Evolutionary conservation across 1,140 invertebrate species (phyloP).

Genomic region (Bombyx mandarina): DNA sequence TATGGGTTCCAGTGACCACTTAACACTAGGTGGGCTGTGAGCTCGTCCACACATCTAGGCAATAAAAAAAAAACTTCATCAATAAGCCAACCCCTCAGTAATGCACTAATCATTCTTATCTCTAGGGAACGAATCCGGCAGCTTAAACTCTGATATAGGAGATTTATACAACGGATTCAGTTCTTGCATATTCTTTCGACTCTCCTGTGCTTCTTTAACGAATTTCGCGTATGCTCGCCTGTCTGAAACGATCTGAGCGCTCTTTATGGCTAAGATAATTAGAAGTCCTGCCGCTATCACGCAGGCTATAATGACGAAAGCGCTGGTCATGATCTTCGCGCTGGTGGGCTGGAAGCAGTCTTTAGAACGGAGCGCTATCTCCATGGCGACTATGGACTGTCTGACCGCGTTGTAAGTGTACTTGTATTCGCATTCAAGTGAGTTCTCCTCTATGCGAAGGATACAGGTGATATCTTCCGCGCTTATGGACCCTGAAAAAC

Average conservation of each 20-base stretch:
- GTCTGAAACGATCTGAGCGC: slow-evolving; percentile 60
- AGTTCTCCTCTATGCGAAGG: slow-evolving; percentile 50
- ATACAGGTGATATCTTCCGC: slow-evolving; percentile 44
- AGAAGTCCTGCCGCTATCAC: slow-evolving; percentile 62
- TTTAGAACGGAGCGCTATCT: slow-evolving; percentile 50
- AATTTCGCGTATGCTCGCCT: slow-evolving; percentile 68
- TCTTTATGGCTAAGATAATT: slow-evolving; percentile 50
- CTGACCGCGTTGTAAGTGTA: slow-evolving; percentile 56
- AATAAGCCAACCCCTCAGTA: too few species aligned
- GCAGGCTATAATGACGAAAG: slow-evolving; percentile 49
- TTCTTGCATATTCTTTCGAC: slow-evolving; percentile 40
- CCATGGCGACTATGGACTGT: slow-evolving; percentile 32
- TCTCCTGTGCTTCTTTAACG: slow-evolving; percentile 49
- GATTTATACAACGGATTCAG: slow-evolving; percentile 72
- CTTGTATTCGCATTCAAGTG: slow-evolving; percentile 63
- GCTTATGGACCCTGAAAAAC: slow-evolving; percentile 22
- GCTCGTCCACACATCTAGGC: too few species aligned
- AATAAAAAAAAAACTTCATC: too few species aligned
- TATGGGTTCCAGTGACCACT: too few species aligned
- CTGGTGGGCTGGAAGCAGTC: slow-evolving; percentile 52
- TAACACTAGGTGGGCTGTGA: too few species aligned
- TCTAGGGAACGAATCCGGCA: slow-evolving; percentile 65
- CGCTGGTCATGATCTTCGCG: slow-evolving; percentile 43
- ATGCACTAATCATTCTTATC: slow-evolving; percentile 42
- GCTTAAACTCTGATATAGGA: slow-evolving; percentile 65